phyloP scores from a whole-genome alignment of 2,797 vertebrate species.

The Hoplostethus atlanticus region DNA sequence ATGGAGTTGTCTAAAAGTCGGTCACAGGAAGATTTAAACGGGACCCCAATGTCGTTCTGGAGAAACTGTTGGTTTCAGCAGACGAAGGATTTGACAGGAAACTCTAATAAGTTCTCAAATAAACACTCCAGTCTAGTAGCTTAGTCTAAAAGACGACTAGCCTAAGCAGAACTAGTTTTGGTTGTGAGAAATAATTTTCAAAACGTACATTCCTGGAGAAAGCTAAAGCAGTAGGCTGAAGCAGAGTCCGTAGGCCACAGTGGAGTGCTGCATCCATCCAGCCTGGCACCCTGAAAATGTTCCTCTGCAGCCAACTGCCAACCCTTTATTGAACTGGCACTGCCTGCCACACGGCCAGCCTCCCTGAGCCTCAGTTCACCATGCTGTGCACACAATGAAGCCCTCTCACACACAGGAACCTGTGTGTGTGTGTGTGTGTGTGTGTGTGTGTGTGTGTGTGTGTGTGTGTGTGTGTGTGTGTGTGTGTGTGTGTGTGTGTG shows the following conservation, averaged over 20 bases:
- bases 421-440: slow-evolving; percentile 27
- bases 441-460: neutral
- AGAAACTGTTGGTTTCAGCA: too few relatives aligned
- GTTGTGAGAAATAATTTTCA: neutral
- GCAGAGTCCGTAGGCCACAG: slow-evolving; percentile 18
- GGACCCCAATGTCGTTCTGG: too few relatives aligned
- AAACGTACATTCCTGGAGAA: neutral
- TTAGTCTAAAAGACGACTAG: too few relatives aligned
- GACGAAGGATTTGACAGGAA: too few relatives aligned
- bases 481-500: too few relatives aligned
- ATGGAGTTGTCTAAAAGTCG: too few relatives aligned
- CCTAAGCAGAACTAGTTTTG: neutral
- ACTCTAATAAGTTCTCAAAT: too few relatives aligned
- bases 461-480: too few relatives aligned
- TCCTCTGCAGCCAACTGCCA: slow-evolving; percentile 51
- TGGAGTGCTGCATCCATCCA: slow-evolving; percentile 10
- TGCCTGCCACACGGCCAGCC: slow-evolving; percentile 65
- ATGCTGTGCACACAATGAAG: slow-evolving; percentile 72
- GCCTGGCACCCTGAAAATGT: slow-evolving; percentile 52
- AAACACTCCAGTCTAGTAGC: too few relatives aligned
- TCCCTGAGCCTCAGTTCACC: slow-evolving; percentile 57
- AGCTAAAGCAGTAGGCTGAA: too few relatives aligned
- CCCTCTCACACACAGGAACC: slow-evolving; percentile 58
- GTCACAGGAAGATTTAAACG: too few relatives aligned
- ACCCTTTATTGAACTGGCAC: slow-evolving; percentile 60